Evolutionary conservation across 2,113 vertebrate genomes (phyloP).

Genomic region (Macaca mulatta): DNA sequence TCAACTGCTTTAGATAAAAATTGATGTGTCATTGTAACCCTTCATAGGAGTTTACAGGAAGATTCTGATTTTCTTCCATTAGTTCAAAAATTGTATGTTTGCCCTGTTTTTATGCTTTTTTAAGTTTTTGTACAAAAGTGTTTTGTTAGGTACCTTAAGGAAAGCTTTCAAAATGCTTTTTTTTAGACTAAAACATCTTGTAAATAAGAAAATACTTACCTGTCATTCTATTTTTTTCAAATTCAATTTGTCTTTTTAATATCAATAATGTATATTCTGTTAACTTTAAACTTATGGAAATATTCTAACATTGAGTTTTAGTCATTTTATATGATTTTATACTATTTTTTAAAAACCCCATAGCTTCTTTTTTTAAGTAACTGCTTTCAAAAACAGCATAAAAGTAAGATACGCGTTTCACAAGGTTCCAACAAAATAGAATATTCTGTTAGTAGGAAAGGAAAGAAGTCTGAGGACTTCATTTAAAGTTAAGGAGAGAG

Average conservation of each 20-base stretch:
- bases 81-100: not conserved
- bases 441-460: not conserved
- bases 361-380: not conserved
- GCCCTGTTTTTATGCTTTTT: not conserved
- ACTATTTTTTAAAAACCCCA: not conserved
- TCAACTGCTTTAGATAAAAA: not conserved
- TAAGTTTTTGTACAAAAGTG: not conserved
- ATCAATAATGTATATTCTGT: not conserved
- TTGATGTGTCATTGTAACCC: not conserved
- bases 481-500: not conserved
- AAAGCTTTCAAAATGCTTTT: not conserved
- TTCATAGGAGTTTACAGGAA: not conserved
- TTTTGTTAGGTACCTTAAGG: not conserved
- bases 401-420: not conserved
- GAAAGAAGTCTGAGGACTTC: not conserved
- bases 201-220: not conserved
- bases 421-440: not conserved
- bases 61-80: not conserved
- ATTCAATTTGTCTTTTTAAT: not conserved
- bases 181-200: not conserved
- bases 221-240: not conserved
- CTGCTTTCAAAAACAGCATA: not conserved
- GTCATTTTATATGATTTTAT: not conserved
- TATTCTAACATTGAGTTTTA: not conserved
- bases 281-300: not conserved